phyloP scores from a whole-genome alignment of 1,140 invertebrate genomes.

The Penaeus japonicus region DNA sequence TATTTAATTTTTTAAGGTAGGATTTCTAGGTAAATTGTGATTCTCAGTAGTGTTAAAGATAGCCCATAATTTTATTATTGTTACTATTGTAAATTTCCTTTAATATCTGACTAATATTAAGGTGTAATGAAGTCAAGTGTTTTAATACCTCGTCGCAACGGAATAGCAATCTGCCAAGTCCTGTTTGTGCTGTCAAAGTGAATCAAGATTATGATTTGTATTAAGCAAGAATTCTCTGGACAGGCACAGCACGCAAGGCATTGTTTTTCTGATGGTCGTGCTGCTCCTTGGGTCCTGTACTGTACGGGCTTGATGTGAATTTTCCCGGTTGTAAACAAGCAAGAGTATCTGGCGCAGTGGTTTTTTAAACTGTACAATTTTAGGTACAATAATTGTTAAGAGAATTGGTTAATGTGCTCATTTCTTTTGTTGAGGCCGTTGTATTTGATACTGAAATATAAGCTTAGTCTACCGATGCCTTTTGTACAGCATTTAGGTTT shows the following conservation, averaged over 20 bases:
- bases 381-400: constrained; percentile 57
- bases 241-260: not conserved
- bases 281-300: constrained; percentile 55
- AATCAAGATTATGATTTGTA: not conserved
- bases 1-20: constrained; percentile 56
- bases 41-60: constrained; percentile 59
- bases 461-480: constrained; percentile 59
- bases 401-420: constrained; percentile 54
- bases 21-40: constrained; percentile 58
- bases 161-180: constrained; percentile 30
- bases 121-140: constrained; percentile 55
- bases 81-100: constrained; percentile 59
- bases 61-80: constrained; percentile 59
- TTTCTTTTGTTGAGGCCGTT: constrained; percentile 57
- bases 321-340: constrained; percentile 55
- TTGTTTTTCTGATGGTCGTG: constrained; percentile 48
- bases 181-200: not conserved
- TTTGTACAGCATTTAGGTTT: constrained; percentile 60
- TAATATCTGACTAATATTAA: constrained; percentile 59
- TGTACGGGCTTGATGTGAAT: constrained; percentile 55
- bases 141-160: constrained; percentile 55
- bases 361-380: constrained; percentile 57
- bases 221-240: too few relatives aligned
- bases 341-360: constrained; percentile 54
- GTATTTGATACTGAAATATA: constrained; percentile 58